Conservation (phyloP, 2,113 vertebrate genomes). For the Xenopus borealis region DNA sequence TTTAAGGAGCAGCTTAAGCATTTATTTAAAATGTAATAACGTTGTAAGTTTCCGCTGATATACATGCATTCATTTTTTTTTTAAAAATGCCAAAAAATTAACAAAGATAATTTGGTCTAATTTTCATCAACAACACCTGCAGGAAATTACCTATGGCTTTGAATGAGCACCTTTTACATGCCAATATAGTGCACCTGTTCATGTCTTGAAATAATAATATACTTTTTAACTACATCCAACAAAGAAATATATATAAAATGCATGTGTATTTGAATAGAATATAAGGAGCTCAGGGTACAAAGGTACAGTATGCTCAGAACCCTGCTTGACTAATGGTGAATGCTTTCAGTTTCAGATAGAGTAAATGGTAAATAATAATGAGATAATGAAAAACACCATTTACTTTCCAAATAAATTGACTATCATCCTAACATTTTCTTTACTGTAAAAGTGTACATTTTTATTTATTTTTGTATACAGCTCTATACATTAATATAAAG, state of each 20-base stretch:
- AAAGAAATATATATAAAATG: background rate
- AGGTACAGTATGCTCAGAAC: too few relatives aligned
- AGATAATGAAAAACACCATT: too few relatives aligned
- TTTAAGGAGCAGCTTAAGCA: background rate
- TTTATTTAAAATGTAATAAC: constrained; percentile 1
- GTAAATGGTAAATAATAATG: too few relatives aligned
- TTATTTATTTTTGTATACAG: too few relatives aligned
- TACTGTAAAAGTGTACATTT: too few relatives aligned
- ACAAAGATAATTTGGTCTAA: constrained; percentile 34
- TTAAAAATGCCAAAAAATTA: background rate
- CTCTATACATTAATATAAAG: too few relatives aligned
- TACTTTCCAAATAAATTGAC: too few relatives aligned
- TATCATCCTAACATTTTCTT: too few relatives aligned
- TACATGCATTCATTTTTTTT: background rate
- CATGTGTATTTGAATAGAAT: background rate
- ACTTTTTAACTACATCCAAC: background rate
- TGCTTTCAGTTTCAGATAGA: too few relatives aligned
- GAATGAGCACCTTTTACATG: constrained; percentile 7
- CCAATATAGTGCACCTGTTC: constrained; percentile 17
- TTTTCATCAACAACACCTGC: constrained; percentile 37
- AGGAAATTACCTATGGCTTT: constrained; percentile 20
- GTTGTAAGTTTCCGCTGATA: background rate
- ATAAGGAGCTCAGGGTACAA: background rate
- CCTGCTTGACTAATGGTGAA: too few relatives aligned
- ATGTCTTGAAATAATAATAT: constrained; percentile 4